These are phyloP conservation scores for Dorcus parallelipipedus DNA, from an alignment of 2,888 invertebrate genomes.

Conservation along the genomic window DNA sequence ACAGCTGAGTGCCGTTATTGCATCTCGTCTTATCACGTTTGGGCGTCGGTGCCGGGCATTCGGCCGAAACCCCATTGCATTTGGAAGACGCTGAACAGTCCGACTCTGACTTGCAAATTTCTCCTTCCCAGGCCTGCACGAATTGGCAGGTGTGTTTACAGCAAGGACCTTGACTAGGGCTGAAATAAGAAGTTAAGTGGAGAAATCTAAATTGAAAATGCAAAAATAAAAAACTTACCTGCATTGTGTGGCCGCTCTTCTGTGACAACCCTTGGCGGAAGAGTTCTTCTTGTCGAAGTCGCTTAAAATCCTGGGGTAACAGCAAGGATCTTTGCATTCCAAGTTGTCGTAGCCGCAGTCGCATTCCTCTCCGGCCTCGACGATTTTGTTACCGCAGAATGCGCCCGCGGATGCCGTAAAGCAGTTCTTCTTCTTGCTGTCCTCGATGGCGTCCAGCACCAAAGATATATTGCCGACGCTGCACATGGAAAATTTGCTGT, in stretches of 20 bases:
- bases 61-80: slow-evolving; percentile 82
- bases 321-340: slow-evolving; percentile 91
- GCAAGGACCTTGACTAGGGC: slow-evolving; percentile 97
- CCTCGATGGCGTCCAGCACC: slow-evolving; percentile 88
- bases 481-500: slow-evolving; percentile 94
- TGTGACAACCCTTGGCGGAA: slow-evolving; percentile 75
- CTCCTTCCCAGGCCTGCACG: slow-evolving; percentile 60
- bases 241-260: slow-evolving; percentile 76
- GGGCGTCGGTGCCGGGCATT: slow-evolving; percentile 81
- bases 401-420: slow-evolving; percentile 89
- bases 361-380: slow-evolving; percentile 96
- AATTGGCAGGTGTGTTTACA: slow-evolving; percentile 81
- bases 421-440: slow-evolving; percentile 89
- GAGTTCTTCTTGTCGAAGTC: slow-evolving; percentile 67
- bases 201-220: background rate
- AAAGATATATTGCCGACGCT: slow-evolving; percentile 93
- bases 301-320: slow-evolving; percentile 81
- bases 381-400: slow-evolving; percentile 99
- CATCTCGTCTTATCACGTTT: slow-evolving; percentile 90
- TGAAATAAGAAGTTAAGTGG: slow-evolving; percentile 40
- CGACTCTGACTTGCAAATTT: slow-evolving; percentile 76
- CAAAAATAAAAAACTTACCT: slow-evolving; percentile 54
- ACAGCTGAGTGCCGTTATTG: slow-evolving; percentile 87
- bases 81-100: slow-evolving; percentile 87
- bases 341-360: slow-evolving; percentile 93